Evolutionary conservation across 2,797 vertebrate species (phyloP), one percentile per base, ranked within the genome.

Genomic region (Heliangelus exortis): DNA sequence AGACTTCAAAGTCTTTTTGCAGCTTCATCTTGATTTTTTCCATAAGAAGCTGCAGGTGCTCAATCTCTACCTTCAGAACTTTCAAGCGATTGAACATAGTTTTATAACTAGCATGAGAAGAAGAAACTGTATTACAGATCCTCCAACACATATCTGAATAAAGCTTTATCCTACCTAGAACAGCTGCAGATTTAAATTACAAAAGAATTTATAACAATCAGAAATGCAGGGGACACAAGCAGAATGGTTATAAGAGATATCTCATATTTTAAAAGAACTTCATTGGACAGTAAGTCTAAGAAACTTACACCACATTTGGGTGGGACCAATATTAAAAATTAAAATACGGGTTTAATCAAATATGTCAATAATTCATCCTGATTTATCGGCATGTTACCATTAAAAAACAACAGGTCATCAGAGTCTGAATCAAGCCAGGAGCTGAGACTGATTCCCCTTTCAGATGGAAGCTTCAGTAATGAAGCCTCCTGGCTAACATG

Each of bases 1-100:
- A 99, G 87, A 96, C 97, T 78, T 99, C 97, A 79, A 99, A 99
- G 84, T 99, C 99, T 85, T 96, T 99, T 96, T 98, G 98, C 77
- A 99, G 95, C 88, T 98, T 99, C 95, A 99, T 95, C 96, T 98
- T 99, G 51, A 97, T 92, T 95, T 98, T 99, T 91, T 99, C 98
- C 97, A 98, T 92, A 92, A 99, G 97, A 94, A 99, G 98, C 97
- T 99, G 98, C 77, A 99, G 92, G 95, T 99, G 99, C 86, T 99
- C 99, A 17, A 99, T 99, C 97, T 99, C 99, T 19, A 98, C 98
- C 96, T 98, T 99, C 92, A 99, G 81, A 3, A 97, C 98, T 96
- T 99, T 99, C 66, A 99, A 98, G 33, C 6, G 97, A n/a, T 67
- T 96, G 66, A 98, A 97, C 65, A 94, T 96, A 26, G 62, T 96